These are phyloP conservation scores for Chondrilla cf. caribensis DNA, from an alignment of 37 sponge, comb jelly and placozoan genomes.

Conservation along the genomic window DNA sequence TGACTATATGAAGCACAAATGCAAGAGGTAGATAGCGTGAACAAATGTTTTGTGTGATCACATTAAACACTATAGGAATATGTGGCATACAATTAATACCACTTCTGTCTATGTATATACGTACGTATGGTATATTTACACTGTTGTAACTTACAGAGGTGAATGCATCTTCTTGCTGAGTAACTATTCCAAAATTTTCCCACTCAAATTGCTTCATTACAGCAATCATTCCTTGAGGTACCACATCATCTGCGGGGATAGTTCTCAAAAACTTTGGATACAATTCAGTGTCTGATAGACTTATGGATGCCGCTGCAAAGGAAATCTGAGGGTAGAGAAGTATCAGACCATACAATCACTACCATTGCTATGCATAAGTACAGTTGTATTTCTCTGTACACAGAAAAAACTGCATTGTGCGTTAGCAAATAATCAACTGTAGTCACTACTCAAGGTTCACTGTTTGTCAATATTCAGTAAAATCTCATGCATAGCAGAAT, in stretches of 20 bases:
- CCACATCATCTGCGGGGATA: background rate
- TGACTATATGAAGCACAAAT: too few species aligned
- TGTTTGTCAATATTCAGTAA: too few species aligned
- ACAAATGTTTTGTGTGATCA: too few species aligned
- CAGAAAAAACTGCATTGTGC: background rate
- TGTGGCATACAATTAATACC: too few species aligned
- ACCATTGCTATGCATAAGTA: background rate
- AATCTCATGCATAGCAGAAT: too few species aligned
- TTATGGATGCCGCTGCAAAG: constrained; percentile 1
- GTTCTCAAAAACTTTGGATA: background rate
- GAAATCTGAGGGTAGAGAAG: too few species aligned
- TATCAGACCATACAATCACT: too few species aligned
- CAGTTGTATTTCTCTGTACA: background rate
- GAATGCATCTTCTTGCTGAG: constrained; percentile 11
- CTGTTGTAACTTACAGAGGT: too few species aligned
- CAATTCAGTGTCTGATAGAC: background rate
- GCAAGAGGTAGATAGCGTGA: too few species aligned
- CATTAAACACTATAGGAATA: too few species aligned
- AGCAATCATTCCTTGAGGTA: background rate
- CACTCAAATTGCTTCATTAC: constrained; percentile 9
- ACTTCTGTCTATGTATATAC: too few species aligned
- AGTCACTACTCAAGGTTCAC: background rate
- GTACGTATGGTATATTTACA: too few species aligned
- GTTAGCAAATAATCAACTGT: background rate
- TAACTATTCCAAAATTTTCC: background rate